Percentiles rank a stretch among this genome's conserved stretches.
Evolutionary conservation across 1,140 invertebrate species (phyloP).

Genomic region (Nasonia vitripennis): DNA sequence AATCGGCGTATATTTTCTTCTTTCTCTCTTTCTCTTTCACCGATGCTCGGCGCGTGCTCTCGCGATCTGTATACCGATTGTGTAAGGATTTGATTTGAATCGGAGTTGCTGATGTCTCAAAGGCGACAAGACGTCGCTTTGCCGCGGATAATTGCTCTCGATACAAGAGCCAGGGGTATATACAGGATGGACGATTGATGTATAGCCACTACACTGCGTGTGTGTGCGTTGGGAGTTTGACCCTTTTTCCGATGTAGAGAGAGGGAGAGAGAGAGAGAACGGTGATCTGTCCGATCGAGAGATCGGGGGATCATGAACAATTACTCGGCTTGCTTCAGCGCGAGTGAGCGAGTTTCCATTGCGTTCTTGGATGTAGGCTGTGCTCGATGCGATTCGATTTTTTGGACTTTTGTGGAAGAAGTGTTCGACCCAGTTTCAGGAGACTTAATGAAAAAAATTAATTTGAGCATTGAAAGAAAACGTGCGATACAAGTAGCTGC

Average conservation of each 20-base stretch:
- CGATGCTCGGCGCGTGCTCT: neutral
- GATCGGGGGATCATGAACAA: neutral
- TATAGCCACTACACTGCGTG: neutral
- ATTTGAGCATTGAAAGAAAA: too few relatives aligned
- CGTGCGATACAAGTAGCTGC: too few relatives aligned
- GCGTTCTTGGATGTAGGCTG: neutral
- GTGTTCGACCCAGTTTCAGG: too few relatives aligned
- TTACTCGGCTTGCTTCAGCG: neutral
- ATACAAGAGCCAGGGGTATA: neutral
- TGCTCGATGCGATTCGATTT: neutral
- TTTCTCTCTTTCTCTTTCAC: neutral
- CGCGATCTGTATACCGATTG: neutral
- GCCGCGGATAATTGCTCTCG: slow-evolving; percentile 40
- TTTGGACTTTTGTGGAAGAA: neutral
- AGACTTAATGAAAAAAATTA: too few relatives aligned
- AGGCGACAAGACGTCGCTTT: slow-evolving; percentile 40
- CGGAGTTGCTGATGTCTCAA: slow-evolving; percentile 10
- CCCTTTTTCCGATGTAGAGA: neutral
- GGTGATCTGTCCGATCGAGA: slow-evolving; percentile 23
- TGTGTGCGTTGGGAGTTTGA: neutral
- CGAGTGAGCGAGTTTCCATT: neutral
- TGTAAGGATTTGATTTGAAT: slow-evolving; percentile 25
- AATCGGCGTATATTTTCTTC: slow-evolving; percentile 19
- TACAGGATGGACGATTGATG: slow-evolving; percentile 37
- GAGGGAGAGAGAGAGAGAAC: too few relatives aligned